Base-by-base conservation (phyloP, 1,140 invertebrate species). In the Drosophila mayri region DNA sequence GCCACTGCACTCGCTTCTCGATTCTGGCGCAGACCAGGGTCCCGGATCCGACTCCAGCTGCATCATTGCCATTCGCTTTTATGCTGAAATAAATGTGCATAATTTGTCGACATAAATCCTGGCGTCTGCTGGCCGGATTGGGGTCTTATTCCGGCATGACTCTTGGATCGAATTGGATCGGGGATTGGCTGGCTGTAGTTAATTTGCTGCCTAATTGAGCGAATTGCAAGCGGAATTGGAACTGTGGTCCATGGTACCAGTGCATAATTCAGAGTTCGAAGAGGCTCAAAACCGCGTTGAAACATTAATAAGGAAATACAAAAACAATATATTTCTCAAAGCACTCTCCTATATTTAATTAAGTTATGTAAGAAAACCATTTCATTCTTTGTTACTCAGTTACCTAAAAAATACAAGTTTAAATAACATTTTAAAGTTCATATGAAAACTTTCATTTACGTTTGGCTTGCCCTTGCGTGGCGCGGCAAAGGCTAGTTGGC, bases 1-100 rank as follows among this genome's bases (percentile, higher is more conserved):
- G 47, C 64, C 62, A 30, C 35, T 81, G 62, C 74, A 77, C 54
- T 81, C 37, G 28, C 30, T 41, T 40, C 32, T 35, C 40, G 28
- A 18, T 40, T 25, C 35, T 60, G 63, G 35, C 38, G 32, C 46
- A 37, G 47, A 37, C 35, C 35, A 18, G 38, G 28, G 57, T 25
- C 49, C 32, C 30, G 37, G 32, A 11, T 52, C 32, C 59, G 55
- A 37, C 38, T 66, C 10, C 35, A 55, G 58, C 62, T 71, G 67
- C 50, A 54, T 38, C 55, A 55, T 58, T 70, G 41, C 43, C 49
- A 28, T 76, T 72, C 30, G 70, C 67, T 72, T 72, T 73, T 73
- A 73, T 72, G 57, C 64, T 64, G 61, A 76, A 67, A 87, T 70
- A 76, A 86, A 87, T 86, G 83, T 87, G 83, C 83, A 87, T 80